A percentile compares a stretch with the other conserved stretches of the same genome.
phyloP scores from a whole-genome alignment of 2,797 vertebrate species.

The Gymnoscopelus braueri region DNA sequence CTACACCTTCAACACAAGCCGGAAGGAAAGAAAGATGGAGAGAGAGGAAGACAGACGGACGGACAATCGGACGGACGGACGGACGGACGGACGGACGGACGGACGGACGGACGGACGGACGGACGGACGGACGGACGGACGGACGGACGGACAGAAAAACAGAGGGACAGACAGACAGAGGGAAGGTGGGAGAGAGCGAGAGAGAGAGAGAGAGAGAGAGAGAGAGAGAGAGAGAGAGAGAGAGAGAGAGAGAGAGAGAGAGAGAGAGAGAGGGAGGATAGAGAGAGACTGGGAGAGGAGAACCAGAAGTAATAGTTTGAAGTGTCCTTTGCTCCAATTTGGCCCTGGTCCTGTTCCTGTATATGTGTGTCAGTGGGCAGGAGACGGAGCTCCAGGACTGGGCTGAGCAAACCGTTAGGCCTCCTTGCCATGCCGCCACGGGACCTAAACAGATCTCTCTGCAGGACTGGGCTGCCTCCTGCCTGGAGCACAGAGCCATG shows the following conservation, averaged over 20 bases:
- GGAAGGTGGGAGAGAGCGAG: conserved; percentile 2
- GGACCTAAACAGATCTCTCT: conserved; percentile 45
- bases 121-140: too few relatives aligned
- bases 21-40: neutral
- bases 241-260: conserved; percentile 7
- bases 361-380: conserved; percentile 34
- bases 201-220: neutral
- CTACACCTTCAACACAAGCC: conserved; percentile 33
- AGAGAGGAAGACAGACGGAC: neutral
- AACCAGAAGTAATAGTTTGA: neutral
- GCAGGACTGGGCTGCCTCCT: conserved; percentile 35
- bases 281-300: conserved; percentile 14
- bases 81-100: too few relatives aligned
- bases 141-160: too few relatives aligned
- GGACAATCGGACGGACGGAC: too few relatives aligned
- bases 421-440: conserved; percentile 22
- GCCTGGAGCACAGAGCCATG: conserved; percentile 37
- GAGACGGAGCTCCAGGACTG: conserved; percentile 24
- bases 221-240: neutral
- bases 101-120: too few relatives aligned
- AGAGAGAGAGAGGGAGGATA: neutral
- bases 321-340: neutral
- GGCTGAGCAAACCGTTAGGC: conserved; percentile 29
- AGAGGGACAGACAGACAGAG: neutral
- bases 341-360: neutral